A percentile compares a stretch with the other conserved stretches of the same genome.
These are phyloP conservation scores for Melipona quadrifasciata DNA, from an alignment of 1,140 invertebrate species.

Conservation along the genomic window DNA sequence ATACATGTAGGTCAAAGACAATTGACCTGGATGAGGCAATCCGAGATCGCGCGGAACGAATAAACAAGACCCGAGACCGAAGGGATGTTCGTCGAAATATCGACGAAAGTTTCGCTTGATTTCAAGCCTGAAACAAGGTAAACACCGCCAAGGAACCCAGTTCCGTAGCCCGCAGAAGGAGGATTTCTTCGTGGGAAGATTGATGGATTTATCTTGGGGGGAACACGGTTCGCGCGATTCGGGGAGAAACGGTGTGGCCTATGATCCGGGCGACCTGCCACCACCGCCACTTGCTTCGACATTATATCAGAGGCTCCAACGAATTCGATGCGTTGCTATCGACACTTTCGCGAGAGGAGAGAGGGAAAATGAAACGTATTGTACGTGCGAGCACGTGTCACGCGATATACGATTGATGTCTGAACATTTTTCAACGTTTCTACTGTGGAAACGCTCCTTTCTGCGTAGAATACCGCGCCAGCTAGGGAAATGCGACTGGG, in stretches of 20 bases:
- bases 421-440: constrained; percentile 28
- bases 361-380: constrained; percentile 27
- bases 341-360: constrained; percentile 10
- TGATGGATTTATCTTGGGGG: constrained; percentile 46
- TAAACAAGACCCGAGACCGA: constrained; percentile 25
- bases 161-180: neutral
- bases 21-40: constrained; percentile 57
- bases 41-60: constrained; percentile 44
- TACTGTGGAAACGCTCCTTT: neutral
- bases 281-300: neutral
- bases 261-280: neutral
- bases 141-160: neutral
- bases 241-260: constrained; percentile 11
- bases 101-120: constrained; percentile 13
- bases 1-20: constrained; percentile 33
- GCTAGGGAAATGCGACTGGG: neutral
- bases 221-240: constrained; percentile 40
- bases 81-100: constrained; percentile 17
- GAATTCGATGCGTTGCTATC: constrained; percentile 27
- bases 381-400: neutral
- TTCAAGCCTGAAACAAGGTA: constrained; percentile 9
- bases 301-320: constrained; percentile 5
- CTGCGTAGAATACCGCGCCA: neutral
- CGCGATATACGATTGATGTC: constrained; percentile 9
- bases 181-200: constrained; percentile 27